phyloP scores from a whole-genome alignment of 2,797 vertebrate species.

The Periparus ater region DNA sequence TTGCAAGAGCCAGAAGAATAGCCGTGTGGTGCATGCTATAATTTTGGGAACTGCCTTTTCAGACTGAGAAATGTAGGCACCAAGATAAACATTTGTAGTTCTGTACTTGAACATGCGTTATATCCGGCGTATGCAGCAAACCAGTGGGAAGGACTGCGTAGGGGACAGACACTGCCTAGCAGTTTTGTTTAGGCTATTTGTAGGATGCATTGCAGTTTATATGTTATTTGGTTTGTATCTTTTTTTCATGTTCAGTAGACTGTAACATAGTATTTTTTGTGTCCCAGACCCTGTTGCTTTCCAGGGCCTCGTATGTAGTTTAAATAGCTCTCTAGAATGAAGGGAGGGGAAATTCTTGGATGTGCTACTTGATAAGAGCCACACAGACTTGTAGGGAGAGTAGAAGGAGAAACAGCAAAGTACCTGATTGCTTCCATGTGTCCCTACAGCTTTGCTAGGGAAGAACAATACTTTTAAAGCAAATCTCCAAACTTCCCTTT shows the following conservation, averaged over 20 bases:
- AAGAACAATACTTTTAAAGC: background rate
- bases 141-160: background rate
- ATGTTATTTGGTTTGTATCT: background rate
- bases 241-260: background rate
- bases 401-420: background rate
- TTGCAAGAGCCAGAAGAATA: background rate
- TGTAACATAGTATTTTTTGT: background rate
- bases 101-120: rapidly evolving
- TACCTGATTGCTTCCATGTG: background rate
- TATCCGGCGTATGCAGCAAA: rapidly evolving
- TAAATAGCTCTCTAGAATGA: background rate
- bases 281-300: background rate
- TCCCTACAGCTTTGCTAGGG: background rate
- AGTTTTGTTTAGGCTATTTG: background rate
- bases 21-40: rapidly evolving
- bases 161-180: background rate
- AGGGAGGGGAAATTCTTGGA: background rate
- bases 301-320: background rate
- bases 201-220: background rate
- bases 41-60: background rate
- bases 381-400: background rate
- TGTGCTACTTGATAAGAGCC: background rate
- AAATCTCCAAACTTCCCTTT: background rate
- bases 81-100: background rate
- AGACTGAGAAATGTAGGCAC: background rate